phyloP scores from a whole-genome alignment of 2,888 invertebrate species.

The Pemphredon lugubris region DNA sequence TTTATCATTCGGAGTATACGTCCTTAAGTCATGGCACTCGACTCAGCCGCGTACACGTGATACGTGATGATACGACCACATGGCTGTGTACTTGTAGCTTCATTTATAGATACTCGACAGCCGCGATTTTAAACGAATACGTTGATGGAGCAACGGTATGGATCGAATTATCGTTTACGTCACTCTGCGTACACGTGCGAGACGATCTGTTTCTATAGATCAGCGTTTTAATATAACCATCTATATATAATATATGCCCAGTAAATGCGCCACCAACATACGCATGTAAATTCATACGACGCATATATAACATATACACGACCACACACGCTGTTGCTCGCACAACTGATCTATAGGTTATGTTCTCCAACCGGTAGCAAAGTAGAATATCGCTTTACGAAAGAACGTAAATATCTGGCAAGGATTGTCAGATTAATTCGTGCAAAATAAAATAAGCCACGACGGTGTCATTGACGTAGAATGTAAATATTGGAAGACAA shows the following conservation, averaged over 20 bases:
- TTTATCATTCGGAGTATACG: constrained; percentile 40
- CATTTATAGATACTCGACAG: constrained; percentile 34
- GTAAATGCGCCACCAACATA: too few species aligned
- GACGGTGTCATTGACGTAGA: too few species aligned
- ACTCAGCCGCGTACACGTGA: constrained; percentile 48
- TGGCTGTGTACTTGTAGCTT: constrained; percentile 30
- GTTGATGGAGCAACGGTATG: constrained; percentile 33
- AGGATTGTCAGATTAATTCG: too few species aligned
- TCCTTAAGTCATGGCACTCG: constrained; percentile 38
- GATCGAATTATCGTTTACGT: constrained; percentile 52
- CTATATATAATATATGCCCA: background rate
- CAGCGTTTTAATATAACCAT: background rate
- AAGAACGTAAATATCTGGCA: too few species aligned
- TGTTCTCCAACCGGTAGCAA: too few species aligned
- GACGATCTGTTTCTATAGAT: constrained; percentile 19
- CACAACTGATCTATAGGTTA: too few species aligned
- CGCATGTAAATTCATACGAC: too few species aligned
- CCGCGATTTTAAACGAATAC: constrained; percentile 39
- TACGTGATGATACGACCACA: constrained; percentile 42
- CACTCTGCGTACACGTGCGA: constrained; percentile 35
- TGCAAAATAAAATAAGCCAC: too few species aligned
- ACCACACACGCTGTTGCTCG: too few species aligned
- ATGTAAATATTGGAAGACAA: too few species aligned
- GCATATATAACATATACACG: too few species aligned
- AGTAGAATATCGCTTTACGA: too few species aligned